phyloP scores from a whole-genome alignment of 2,797 vertebrate genomes.

The Epinephelus coioides region DNA sequence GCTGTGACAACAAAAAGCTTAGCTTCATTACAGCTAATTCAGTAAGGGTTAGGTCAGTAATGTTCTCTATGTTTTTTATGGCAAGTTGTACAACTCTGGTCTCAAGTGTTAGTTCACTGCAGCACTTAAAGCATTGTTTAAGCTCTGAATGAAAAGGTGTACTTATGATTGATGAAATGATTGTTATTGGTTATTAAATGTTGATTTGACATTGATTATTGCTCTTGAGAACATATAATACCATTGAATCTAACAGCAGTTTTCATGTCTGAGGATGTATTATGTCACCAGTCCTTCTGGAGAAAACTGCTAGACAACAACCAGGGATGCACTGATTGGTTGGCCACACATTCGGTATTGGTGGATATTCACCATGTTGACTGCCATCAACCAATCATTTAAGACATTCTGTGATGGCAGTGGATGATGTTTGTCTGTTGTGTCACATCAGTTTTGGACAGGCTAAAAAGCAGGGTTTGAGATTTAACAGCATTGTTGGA shows the following conservation, averaged over 20 bases:
- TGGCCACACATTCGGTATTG: too few relatives aligned
- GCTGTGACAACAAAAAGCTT: not conserved
- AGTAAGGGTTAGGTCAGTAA: constrained; percentile 6
- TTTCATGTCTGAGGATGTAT: not conserved
- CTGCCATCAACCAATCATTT: too few relatives aligned
- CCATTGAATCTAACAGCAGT: not conserved
- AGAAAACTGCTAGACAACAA: constrained; percentile 28
- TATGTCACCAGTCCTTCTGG: not conserved
- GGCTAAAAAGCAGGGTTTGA: too few relatives aligned
- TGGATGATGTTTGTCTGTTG: too few relatives aligned
- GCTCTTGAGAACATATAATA: not conserved
- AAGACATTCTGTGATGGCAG: too few relatives aligned
- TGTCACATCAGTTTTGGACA: too few relatives aligned
- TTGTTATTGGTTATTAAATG: not conserved
- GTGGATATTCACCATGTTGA: too few relatives aligned
- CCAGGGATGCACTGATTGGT: too few relatives aligned
- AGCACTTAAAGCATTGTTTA: not conserved
- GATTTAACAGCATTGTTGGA: too few relatives aligned
- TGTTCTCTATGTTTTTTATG: constrained; percentile 10
- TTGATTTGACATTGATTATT: too few relatives aligned
- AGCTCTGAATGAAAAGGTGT: constrained; percentile 2
- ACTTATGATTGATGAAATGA: not conserved
- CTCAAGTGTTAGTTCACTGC: constrained; percentile 5
- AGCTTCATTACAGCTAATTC: constrained; percentile 21
- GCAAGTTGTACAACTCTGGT: not conserved